Evolutionary conservation across 2,113 vertebrate species (phyloP).

Genomic region (Erpornis zantholeuca): DNA sequence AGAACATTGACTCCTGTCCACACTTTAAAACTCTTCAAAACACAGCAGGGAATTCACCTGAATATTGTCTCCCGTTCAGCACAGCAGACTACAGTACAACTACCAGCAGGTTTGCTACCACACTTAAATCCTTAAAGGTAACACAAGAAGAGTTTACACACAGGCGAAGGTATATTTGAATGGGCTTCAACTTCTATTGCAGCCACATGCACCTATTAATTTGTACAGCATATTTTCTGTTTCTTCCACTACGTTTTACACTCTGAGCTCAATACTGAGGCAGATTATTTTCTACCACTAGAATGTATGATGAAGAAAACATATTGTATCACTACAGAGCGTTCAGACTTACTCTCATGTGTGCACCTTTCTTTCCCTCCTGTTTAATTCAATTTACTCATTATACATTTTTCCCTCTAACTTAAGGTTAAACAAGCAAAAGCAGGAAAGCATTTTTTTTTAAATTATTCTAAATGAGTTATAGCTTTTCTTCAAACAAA

Average conservation of each 20-base stretch:
- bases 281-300: neutral
- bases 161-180: neutral
- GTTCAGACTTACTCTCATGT: neutral
- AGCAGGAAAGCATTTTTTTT: neutral
- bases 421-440: neutral
- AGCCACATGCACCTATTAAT: neutral
- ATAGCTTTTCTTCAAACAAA: neutral
- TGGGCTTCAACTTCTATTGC: neutral
- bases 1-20: neutral
- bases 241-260: neutral
- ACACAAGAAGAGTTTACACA: neutral
- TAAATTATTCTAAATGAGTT: neutral
- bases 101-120: neutral
- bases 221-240: neutral
- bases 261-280: neutral
- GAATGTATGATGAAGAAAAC: neutral
- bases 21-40: neutral
- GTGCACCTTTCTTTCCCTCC: neutral
- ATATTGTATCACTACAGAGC: neutral
- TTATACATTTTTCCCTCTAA: neutral
- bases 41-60: neutral
- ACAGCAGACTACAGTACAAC: accelerated
- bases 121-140: neutral
- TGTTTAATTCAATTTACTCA: neutral
- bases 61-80: neutral